Evolutionary conservation across 1,140 invertebrate species (phyloP), one percentile per base, ranked within the genome.

Genomic region (Adelges cooleyi): DNA sequence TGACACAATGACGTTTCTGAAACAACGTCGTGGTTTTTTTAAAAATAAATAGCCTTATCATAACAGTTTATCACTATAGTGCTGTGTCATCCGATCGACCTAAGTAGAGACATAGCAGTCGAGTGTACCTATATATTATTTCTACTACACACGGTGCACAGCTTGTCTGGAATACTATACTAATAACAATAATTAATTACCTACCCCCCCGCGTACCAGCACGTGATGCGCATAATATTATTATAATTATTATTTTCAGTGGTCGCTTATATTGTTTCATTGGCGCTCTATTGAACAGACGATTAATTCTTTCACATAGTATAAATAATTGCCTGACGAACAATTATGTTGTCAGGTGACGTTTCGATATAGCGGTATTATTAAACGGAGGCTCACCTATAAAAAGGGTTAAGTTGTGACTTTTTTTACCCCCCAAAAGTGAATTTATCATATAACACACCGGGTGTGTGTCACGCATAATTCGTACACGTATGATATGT

Each of bases 321-420:
- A n/a, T n/a, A n/a, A n/a, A 29, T 29, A 62, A 46, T 62, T 62
- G 42, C 56, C 33, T 62, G 17, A 62, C 40, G 56, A 42, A 42
- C 56, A 62, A 62, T 62, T 62, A 48, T 29, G 42, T 18, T 48
- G 56, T 62, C 56, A 48, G 42, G 56, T 48, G 56, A 62, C 40
- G 42, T 20, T 36, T 4, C 23, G 17, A 62, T n/a, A n/a, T 62
- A 22, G 56, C 20, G 56, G 56, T 62, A 62, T 62, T 33, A 62
- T 62, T 62, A 48, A 62, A 62, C 56, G 42, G 56, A 22, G 56
- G 42, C 56, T 8, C 40, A 53, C n/a, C n/a, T n/a, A 40, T 23
- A 23, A 13, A 62, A 62, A 62, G 56, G 56, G 56, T 62, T 62
- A 62, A 62, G 42, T 62, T 36, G 27, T 25, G 25, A 62, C 42